A percentile compares a stretch with the other conserved stretches of the same genome.
Evolutionary conservation across 2,113 vertebrate species (phyloP).

Genomic region (Myrmecophaga tridactyla): DNA sequence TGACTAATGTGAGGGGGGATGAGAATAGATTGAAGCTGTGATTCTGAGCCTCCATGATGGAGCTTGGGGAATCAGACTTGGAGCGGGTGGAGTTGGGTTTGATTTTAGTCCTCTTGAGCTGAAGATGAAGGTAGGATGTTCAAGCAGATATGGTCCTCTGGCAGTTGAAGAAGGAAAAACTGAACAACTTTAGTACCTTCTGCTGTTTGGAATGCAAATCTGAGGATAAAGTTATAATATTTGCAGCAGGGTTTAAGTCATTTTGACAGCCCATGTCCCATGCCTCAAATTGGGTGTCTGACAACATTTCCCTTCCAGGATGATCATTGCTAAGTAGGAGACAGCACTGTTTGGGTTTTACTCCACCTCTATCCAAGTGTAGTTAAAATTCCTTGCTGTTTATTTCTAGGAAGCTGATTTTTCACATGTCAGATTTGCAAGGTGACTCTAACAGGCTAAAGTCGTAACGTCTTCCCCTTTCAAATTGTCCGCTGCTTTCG

Average conservation of each 20-base stretch:
- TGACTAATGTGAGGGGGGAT: not conserved
- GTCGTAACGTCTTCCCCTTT: not conserved
- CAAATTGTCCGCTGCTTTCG: not conserved
- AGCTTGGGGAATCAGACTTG: not conserved
- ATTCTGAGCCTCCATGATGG: not conserved
- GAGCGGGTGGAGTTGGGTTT: not conserved
- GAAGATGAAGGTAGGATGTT: not conserved
- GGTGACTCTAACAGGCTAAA: not conserved
- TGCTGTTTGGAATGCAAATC: not conserved
- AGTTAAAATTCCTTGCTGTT: accelerated
- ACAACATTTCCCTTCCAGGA: not conserved
- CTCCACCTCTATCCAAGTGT: not conserved
- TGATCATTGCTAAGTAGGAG: not conserved
- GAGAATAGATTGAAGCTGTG: not conserved
- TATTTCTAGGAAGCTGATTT: not conserved
- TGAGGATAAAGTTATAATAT: not conserved
- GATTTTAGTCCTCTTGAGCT: not conserved
- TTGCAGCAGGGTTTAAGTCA: not conserved
- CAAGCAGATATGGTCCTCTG: accelerated
- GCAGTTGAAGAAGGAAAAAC: not conserved
- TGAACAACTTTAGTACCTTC: accelerated
- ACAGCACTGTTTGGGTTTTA: not conserved
- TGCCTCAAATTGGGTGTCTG: not conserved
- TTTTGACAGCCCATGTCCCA: accelerated
- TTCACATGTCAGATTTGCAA: not conserved